These are phyloP conservation scores for Myanophis thanlyinensis DNA, from an alignment of 2,113 vertebrate genomes.

Conservation along the genomic window DNA sequence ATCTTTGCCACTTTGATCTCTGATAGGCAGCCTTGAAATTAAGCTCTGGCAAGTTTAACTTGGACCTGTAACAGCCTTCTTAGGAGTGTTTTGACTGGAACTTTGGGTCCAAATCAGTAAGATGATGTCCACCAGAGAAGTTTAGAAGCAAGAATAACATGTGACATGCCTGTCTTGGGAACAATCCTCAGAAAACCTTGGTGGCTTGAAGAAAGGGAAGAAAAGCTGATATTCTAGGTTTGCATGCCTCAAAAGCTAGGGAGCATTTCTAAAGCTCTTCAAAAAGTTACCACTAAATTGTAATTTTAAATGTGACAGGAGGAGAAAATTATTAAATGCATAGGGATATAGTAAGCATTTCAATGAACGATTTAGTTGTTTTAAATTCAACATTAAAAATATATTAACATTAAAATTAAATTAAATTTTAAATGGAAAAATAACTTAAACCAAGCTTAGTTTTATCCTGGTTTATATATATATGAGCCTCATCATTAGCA, in stretches of 20 bases:
- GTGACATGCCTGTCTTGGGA: not conserved
- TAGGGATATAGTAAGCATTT: not conserved
- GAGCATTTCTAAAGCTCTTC: not conserved
- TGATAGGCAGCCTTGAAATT: not conserved
- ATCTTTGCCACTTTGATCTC: not conserved
- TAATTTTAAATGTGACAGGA: not conserved
- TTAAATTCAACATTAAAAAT: not conserved
- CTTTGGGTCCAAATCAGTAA: not conserved
- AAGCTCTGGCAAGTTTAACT: not conserved
- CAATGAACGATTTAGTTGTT: not conserved
- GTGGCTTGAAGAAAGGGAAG: not conserved
- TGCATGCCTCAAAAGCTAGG: not conserved
- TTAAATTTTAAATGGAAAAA: not conserved
- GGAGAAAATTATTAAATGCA: not conserved
- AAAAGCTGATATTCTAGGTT: not conserved
- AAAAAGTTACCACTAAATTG: not conserved
- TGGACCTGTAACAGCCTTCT: not conserved
- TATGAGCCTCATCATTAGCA: not conserved
- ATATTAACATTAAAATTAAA: not conserved
- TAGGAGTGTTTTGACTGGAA: not conserved
- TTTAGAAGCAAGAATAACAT: not conserved
- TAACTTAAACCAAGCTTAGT: not conserved
- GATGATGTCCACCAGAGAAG: not conserved
- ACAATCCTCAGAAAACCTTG: not conserved
- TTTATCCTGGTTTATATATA: not conserved